Conservation (phyloP, 2,797 vertebrate genomes). For the Gastrophryne carolinensis region DNA sequence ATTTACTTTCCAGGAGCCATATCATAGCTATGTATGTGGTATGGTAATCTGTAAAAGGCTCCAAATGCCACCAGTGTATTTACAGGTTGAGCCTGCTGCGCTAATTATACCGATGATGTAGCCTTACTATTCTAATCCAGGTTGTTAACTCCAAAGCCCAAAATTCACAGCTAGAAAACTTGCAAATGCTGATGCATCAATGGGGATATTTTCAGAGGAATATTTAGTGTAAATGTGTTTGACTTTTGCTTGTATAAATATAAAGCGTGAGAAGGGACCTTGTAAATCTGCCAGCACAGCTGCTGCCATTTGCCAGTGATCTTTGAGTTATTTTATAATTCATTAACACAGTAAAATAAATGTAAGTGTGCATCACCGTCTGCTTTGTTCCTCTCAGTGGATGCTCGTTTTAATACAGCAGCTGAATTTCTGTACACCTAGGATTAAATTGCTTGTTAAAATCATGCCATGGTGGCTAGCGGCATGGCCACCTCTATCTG, state of each 20-base stretch:
- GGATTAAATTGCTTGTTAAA: no score
- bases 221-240: constrained; percentile 4
- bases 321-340: not conserved
- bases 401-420: no score
- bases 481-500: no score
- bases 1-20: no score
- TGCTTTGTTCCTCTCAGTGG: not conserved
- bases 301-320: constrained; percentile 1
- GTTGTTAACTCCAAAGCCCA: constrained; percentile 6
- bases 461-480: no score
- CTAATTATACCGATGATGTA: not conserved
- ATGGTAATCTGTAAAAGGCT: no score
- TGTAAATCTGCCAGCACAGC: not conserved
- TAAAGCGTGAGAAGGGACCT: constrained; percentile 3
- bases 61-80: no score
- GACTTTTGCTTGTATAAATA: not conserved
- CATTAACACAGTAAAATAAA: constrained; percentile 3
- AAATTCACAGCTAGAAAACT: constrained; percentile 1
- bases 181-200: constrained; percentile 4
- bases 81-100: not conserved
- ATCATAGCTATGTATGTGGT: no score
- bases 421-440: no score
- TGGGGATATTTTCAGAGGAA: not conserved
- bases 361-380: not conserved
- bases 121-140: not conserved